Base-by-base conservation (phyloP, 2,888 invertebrate species). In the Drosophila lutescens region DNA sequence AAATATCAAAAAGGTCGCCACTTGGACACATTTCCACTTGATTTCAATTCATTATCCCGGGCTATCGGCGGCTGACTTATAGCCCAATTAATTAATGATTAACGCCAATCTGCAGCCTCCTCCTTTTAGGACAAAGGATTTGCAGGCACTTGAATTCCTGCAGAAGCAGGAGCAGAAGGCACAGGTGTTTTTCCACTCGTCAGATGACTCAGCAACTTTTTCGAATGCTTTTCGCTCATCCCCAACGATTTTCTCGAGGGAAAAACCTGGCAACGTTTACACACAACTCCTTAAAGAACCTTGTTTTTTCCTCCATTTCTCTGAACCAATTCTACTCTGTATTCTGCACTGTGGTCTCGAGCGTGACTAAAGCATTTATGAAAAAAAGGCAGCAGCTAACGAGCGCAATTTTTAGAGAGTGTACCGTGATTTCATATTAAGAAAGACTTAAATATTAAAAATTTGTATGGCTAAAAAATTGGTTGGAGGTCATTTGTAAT, bases 301-400 rank as follows among this genome's bases (percentile, higher is more conserved):
- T 78, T 65, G 78, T 78, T 79, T 85, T 85, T 82, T 73, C 68
- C 30, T 47, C 74, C 30, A 13, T 53, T 53, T 20, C 26, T 15
- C 26, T 15, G 8, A 10, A 55, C 30, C 51, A 36, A 43, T 46
- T 68, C 67, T 51, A 44, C 43, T 30, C 34, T 20, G 12, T 46
- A 49, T 47, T 43, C 15, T 26, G 5, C 26, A 26, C 43, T 56
- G 56, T 7, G 20, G 40, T 66, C 63, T 86, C 76, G 76, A 74
- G 78, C 88, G 89, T 88, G 88, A 83, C 89, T 89, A 74, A 78
- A 83, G 86, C 80, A 75, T 77, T 86, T 86, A 73, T 62, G 73
- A 70, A 80, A 79, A 79, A 77, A 74, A 26, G 6, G 26, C 26
- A 26, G 77, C 76, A 78, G 88, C 80, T 86, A 86, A 89, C 89